Conservation (phyloP, 1,140 invertebrate species). For the Mactra quadrangularis region DNA sequence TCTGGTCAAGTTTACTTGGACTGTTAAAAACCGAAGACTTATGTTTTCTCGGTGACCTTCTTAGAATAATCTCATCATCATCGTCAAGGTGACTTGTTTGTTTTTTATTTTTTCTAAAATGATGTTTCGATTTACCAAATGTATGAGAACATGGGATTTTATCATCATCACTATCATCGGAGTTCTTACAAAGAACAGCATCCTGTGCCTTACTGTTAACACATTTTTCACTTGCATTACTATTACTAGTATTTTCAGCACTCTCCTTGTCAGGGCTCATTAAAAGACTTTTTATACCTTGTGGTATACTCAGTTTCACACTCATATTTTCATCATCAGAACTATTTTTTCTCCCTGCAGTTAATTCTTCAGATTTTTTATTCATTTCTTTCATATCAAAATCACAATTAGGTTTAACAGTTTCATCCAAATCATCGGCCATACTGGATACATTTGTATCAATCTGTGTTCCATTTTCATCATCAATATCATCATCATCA, state of each 20-base stretch:
- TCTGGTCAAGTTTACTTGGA: not conserved
- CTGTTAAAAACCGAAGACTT: too few species aligned
- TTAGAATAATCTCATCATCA: constrained; percentile 13
- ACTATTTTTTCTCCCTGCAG: not conserved
- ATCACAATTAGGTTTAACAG: not conserved
- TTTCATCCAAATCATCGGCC: not conserved
- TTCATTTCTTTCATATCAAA: not conserved
- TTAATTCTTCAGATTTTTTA: not conserved
- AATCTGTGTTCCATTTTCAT: not conserved
- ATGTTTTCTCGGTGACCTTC: constrained; percentile 55
- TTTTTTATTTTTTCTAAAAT: not conserved
- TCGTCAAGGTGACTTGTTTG: not conserved
- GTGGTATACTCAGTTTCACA: not conserved
- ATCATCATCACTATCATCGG: constrained; percentile 48
- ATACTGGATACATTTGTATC: not conserved
- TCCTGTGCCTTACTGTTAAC: not conserved
- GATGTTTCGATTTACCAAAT: constrained; percentile 17
- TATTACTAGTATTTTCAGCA: not conserved
- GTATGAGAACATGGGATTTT: constrained; percentile 25
- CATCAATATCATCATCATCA: not conserved
- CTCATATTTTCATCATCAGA: not conserved
- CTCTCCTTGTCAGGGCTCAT: constrained; percentile 9
- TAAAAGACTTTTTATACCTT: constrained; percentile 32
- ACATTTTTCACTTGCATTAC: not conserved
- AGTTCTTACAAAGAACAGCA: constrained; percentile 6